These are phyloP conservation scores for Porites lutea DNA, from an alignment of 64 coral and sea anemone species.

Conservation along the genomic window DNA sequence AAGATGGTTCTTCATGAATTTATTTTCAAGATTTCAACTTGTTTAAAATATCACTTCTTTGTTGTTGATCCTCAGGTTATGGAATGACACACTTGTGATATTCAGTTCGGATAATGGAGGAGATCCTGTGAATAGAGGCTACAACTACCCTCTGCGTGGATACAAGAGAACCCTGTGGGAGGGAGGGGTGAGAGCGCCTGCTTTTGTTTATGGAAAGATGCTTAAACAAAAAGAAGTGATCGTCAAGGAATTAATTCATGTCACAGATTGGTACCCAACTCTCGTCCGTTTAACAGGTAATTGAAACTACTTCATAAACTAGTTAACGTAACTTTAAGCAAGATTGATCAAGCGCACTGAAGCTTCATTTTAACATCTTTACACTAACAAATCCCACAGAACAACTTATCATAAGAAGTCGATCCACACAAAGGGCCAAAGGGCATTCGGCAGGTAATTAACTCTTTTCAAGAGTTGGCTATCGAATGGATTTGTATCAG, in stretches of 20 bases:
- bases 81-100: slow-evolving; percentile 56
- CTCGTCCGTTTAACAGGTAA: slow-evolving; percentile 35
- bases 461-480: too few relatives aligned
- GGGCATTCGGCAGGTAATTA: too few relatives aligned
- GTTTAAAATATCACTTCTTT: background rate
- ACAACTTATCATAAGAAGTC: too few relatives aligned
- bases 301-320: background rate
- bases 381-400: too few relatives aligned
- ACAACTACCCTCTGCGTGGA: slow-evolving; percentile 57
- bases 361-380: too few relatives aligned
- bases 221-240: slow-evolving; percentile 36
- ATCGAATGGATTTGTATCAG: too few relatives aligned
- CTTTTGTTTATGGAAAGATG: slow-evolving; percentile 67
- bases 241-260: slow-evolving; percentile 38
- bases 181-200: slow-evolving; percentile 54
- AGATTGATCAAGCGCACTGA: too few relatives aligned
- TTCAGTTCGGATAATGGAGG: slow-evolving; percentile 66
- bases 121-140: slow-evolving; percentile 33
- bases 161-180: slow-evolving; percentile 51
- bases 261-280: slow-evolving; percentile 71
- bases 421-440: too few relatives aligned
- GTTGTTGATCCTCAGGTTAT: slow-evolving; percentile 5
- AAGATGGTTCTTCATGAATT: too few relatives aligned
- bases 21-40: too few relatives aligned
- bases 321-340: background rate